Conservation (phyloP, 2,113 vertebrate species). For the Jaculus jaculus region DNA sequence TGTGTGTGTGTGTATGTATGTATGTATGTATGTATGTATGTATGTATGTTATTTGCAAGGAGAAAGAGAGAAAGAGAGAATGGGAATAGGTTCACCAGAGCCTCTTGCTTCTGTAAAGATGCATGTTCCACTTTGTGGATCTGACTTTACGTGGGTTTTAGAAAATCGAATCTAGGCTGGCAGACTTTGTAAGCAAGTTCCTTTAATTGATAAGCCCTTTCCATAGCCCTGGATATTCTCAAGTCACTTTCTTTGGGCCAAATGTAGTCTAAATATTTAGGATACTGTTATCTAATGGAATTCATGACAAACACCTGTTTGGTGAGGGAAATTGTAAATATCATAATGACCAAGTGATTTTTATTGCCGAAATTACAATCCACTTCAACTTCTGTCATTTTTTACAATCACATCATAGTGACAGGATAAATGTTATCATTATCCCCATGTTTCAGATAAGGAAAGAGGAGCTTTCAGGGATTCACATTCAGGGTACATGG, state of each 20-base stretch:
- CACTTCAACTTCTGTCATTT: not conserved
- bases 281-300: not conserved
- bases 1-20: no score
- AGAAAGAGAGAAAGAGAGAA: no score
- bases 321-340: not conserved
- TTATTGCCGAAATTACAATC: constrained; percentile 1
- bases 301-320: not conserved
- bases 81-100: no score
- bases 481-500: not conserved
- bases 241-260: not conserved
- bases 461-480: not conserved
- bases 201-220: no score
- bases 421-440: not conserved
- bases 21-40: no score
- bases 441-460: not conserved
- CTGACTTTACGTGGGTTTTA: no score
- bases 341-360: not conserved
- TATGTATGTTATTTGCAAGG: no score
- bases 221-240: not conserved
- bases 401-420: not conserved
- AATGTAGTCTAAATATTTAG: not conserved
- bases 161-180: no score
- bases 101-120: no score
- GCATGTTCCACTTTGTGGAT: no score
- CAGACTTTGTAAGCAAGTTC: no score